Conservation (phyloP, 2,888 invertebrate genomes). For the Phaonia tiefii region DNA sequence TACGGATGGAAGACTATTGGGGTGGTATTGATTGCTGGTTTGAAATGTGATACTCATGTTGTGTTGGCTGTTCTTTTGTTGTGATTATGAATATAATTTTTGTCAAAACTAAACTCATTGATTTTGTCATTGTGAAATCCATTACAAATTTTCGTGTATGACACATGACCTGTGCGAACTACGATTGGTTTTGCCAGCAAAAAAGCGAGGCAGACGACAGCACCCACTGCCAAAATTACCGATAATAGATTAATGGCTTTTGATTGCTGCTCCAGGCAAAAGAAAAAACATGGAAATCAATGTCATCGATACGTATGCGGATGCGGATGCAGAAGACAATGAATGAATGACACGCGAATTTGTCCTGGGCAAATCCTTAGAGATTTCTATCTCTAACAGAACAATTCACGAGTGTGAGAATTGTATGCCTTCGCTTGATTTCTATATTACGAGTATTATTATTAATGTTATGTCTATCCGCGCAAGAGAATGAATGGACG, state of each 20-base stretch:
- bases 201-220: background rate
- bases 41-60: constrained; percentile 46
- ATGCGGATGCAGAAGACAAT: constrained; percentile 14
- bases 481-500: no score
- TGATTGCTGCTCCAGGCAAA: no score
- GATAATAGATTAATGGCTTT: constrained; percentile 77
- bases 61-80: constrained; percentile 44
- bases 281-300: constrained; percentile 51
- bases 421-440: constrained; percentile 47
- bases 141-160: constrained; percentile 54
- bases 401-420: constrained; percentile 39
- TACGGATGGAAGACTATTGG: background rate
- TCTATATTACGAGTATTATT: background rate
- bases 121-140: constrained; percentile 45
- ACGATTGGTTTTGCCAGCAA: background rate
- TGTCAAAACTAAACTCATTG: constrained; percentile 57
- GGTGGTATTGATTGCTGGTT: constrained; percentile 15
- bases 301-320: constrained; percentile 40
- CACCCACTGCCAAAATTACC: constrained; percentile 73
- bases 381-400: constrained; percentile 31
- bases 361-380: constrained; percentile 37
- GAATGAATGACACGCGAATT: constrained; percentile 48
- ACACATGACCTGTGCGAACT: constrained; percentile 63
- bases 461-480: constrained; percentile 13
- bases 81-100: constrained; percentile 52